phyloP scores from a whole-genome alignment of 2,113 vertebrate species.

The Poeciliopsis prolifica region DNA sequence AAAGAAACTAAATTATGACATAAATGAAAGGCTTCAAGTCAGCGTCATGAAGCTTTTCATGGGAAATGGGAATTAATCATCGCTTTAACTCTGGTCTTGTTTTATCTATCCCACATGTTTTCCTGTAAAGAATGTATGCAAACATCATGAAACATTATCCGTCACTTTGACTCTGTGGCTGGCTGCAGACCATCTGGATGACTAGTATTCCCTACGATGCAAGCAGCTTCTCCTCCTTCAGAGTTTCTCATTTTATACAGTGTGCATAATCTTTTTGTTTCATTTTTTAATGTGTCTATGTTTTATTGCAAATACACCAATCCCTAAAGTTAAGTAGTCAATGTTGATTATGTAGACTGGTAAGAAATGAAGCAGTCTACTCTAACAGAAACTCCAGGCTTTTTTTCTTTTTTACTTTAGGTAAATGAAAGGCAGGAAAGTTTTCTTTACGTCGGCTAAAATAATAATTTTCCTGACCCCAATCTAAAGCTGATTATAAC shows the following conservation, averaged over 20 bases:
- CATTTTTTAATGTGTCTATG: background rate
- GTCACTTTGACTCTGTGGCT: constrained; percentile 31
- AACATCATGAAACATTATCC: constrained; percentile 49
- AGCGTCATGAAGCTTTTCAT: background rate
- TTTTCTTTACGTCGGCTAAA: background rate
- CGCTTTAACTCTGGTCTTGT: background rate
- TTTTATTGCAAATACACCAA: background rate
- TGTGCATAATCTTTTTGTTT: background rate
- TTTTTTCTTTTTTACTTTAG: constrained; percentile 1
- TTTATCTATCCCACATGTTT: constrained; percentile 30
- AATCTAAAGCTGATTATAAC: too few species aligned
- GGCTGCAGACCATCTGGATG: constrained; percentile 39
- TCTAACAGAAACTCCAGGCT: background rate
- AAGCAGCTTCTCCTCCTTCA: constrained; percentile 38
- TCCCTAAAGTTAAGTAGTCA: background rate
- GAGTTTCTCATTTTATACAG: constrained; percentile 29
- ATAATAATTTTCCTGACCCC: too few species aligned
- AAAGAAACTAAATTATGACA: background rate
- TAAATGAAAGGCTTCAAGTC: background rate
- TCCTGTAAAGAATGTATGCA: constrained; percentile 41
- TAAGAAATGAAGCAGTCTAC: background rate
- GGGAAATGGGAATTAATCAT: background rate
- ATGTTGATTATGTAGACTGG: too few species aligned
- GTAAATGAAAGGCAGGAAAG: constrained; percentile 13
- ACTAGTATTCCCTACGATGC: constrained; percentile 39